Conservation (phyloP, 2,797 vertebrate genomes). For the Chaunax sp. region DNA sequence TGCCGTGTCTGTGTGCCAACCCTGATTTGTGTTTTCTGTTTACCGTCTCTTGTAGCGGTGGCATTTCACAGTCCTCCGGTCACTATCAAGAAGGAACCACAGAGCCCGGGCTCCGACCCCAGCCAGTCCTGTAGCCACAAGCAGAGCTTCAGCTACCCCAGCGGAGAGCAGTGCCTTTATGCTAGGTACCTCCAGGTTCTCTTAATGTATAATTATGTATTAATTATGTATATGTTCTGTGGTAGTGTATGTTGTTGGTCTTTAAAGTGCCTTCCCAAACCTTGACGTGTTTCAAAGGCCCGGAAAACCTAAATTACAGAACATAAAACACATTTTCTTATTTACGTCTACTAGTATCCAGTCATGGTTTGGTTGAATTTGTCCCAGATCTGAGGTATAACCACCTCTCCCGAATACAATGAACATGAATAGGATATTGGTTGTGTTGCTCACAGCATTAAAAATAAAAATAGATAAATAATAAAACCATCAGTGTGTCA, state of each 20-base stretch:
- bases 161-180: constrained; percentile 96
- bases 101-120: constrained; percentile 91
- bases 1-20: constrained; percentile 1
- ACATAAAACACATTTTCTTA: neutral
- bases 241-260: neutral
- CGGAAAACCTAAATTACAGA: neutral
- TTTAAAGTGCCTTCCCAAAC: neutral
- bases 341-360: neutral
- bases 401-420: too few species aligned
- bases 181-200: constrained; percentile 84
- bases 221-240: too few species aligned
- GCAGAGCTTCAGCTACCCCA: constrained; percentile 87
- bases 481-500: too few species aligned
- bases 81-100: constrained; percentile 96
- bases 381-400: neutral
- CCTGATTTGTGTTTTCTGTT: constrained; percentile 36
- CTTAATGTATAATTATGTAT: too few species aligned
- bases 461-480: too few species aligned
- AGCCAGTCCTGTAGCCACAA: constrained; percentile 92
- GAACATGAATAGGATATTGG: too few species aligned
- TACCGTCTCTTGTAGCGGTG: constrained; percentile 81
- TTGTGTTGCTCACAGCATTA: too few species aligned
- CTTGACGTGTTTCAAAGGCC: neutral
- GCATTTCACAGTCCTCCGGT: constrained; percentile 96
- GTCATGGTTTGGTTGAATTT: neutral